A percentile compares a stretch with the other conserved stretches of the same genome.
Conservation (phyloP, 2,113 vertebrate species). For the Nettapus auritus region DNA sequence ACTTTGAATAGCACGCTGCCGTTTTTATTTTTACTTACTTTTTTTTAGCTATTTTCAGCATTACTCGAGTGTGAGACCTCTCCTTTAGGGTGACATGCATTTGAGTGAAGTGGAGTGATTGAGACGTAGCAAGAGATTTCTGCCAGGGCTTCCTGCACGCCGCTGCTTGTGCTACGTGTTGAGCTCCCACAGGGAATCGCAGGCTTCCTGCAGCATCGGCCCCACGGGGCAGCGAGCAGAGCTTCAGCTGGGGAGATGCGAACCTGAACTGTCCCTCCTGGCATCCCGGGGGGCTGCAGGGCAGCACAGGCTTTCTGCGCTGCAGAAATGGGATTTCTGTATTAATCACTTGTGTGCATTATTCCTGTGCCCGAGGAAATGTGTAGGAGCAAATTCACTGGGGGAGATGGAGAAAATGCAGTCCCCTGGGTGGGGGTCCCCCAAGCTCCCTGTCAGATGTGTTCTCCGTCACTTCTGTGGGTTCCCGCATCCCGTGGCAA, state of each 20-base stretch:
- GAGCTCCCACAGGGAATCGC: neutral
- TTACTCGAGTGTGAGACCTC: neutral
- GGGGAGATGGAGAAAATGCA: neutral
- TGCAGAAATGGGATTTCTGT: neutral
- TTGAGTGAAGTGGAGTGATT: neutral
- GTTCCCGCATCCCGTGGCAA: accelerated
- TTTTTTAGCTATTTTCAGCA: neutral
- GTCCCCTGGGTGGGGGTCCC: neutral
- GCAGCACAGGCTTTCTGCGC: neutral
- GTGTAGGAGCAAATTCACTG: neutral
- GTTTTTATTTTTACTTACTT: neutral
- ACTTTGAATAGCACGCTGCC: neutral
- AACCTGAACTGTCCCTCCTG: neutral
- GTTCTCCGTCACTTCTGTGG: neutral
- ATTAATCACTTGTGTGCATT: neutral
- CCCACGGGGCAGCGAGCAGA: accelerated
- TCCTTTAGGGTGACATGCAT: neutral
- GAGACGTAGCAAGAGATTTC: neutral
- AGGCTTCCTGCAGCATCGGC: accelerated
- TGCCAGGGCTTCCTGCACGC: neutral
- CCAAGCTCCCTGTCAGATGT: neutral
- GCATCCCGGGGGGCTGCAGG: neutral
- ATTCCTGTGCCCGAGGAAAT: neutral
- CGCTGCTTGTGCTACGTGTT: accelerated
- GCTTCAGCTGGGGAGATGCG: neutral